Percentiles rank a stretch among this genome's conserved stretches.
Evolutionary conservation across 2,113 vertebrate species (phyloP).

Genomic region (Notarius quadriscutis): DNA sequence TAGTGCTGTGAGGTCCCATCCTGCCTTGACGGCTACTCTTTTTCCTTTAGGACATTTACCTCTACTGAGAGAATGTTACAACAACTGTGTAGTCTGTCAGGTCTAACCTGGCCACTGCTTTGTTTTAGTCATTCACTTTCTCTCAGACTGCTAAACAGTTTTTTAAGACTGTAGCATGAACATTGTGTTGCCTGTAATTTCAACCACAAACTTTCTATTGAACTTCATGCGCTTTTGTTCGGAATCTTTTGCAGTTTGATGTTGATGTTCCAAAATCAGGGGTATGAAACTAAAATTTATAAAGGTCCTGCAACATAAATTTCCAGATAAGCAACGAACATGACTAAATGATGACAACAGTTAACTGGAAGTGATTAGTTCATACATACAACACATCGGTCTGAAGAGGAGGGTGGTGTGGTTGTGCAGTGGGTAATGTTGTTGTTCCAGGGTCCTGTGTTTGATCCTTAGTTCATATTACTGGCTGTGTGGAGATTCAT

Average conservation of each 20-base stretch:
- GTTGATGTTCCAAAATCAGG: not conserved
- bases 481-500: not conserved
- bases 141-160: not conserved
- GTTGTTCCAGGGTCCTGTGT: not conserved
- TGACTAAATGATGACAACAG: not conserved
- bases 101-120: slow-evolving; percentile 32
- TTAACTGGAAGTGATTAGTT: not conserved
- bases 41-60: slow-evolving; percentile 46
- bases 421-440: not conserved
- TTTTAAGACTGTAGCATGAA: not conserved
- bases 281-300: not conserved
- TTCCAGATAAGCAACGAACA: not conserved
- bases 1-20: slow-evolving; percentile 42
- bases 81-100: slow-evolving; percentile 34
- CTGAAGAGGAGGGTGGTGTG: not conserved
- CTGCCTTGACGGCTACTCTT: slow-evolving; percentile 31
- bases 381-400: not conserved
- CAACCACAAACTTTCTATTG: not conserved
- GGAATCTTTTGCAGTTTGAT: not conserved
- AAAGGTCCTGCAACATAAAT: not conserved
- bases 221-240: not conserved
- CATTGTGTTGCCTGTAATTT: not conserved
- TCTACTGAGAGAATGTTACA: slow-evolving; percentile 49
- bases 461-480: not conserved
- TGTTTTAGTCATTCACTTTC: slow-evolving; percentile 21